Evolutionary conservation across 1,140 invertebrate species (phyloP).

Genomic region (Lasaia peninsularis): DNA sequence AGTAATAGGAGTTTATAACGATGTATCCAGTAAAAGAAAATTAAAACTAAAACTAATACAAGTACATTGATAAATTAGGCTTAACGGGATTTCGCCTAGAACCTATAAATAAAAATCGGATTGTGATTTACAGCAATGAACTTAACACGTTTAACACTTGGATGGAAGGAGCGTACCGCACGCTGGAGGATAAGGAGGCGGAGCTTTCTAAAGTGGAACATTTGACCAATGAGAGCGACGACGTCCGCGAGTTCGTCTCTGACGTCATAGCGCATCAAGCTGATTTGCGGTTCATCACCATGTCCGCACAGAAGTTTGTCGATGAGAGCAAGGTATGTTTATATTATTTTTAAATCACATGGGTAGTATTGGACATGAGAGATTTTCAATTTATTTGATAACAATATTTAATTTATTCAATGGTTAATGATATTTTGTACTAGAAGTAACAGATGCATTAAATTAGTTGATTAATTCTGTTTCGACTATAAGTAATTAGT

Average conservation of each 20-base stretch:
- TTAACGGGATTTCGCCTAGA: too few relatives aligned
- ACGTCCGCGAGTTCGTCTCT: constrained; percentile 91
- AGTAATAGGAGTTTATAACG: too few relatives aligned
- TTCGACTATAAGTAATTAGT: too few relatives aligned
- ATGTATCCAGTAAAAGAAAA: neutral
- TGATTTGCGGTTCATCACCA: constrained; percentile 94
- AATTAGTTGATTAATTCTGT: too few relatives aligned
- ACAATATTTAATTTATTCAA: too few relatives aligned
- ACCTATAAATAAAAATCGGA: too few relatives aligned
- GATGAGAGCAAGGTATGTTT: constrained; percentile 89
- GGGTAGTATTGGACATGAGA: neutral
- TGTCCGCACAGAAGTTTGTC: constrained; percentile 96
- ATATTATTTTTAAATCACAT: neutral
- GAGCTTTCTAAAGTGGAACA: constrained; percentile 88
- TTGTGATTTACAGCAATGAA: constrained; percentile 79
- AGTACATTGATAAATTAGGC: too few relatives aligned
- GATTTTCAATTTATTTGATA: too few relatives aligned
- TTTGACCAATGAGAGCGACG: constrained; percentile 84
- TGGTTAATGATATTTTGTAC: too few relatives aligned
- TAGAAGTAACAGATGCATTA: too few relatives aligned
- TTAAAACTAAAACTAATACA: too few relatives aligned
- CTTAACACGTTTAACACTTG: constrained; percentile 89
- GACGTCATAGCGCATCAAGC: constrained; percentile 97
- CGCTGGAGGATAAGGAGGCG: constrained; percentile 91
- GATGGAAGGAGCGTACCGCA: constrained; percentile 88